phyloP scores from a whole-genome alignment of 92 coral and sea anemone species.

The Epizoanthus stellaris region DNA sequence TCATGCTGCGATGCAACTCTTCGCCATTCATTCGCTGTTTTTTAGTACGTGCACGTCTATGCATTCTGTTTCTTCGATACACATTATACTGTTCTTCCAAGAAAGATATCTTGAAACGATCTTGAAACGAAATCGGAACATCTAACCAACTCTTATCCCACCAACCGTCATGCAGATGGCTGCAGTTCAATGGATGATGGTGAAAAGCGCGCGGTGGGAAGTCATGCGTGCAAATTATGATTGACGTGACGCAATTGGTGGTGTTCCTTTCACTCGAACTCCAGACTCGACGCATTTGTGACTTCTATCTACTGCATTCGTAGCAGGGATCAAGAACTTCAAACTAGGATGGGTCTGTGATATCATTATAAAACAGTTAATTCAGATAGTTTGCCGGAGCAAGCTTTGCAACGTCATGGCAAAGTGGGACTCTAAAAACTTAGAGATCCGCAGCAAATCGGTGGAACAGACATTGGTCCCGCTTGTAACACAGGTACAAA shows the following conservation, averaged over 20 bases:
- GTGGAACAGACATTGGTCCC: slow-evolving; percentile 98
- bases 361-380: slow-evolving; percentile 17
- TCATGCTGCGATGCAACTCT: not conserved
- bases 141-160: too few species aligned
- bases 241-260: slow-evolving; percentile 63
- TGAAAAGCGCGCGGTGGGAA: slow-evolving; percentile 55
- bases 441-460: slow-evolving; percentile 97
- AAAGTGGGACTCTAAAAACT: slow-evolving; percentile 87
- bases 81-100: too few species aligned
- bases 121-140: too few species aligned
- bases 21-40: too few species aligned
- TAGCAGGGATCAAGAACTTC: not conserved
- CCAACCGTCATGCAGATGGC: too few species aligned
- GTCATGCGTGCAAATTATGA: slow-evolving; percentile 77
- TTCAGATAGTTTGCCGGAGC: slow-evolving; percentile 24
- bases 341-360: slow-evolving; percentile 16
- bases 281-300: slow-evolving; percentile 14
- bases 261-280: slow-evolving; percentile 40
- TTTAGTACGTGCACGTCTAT: too few species aligned
- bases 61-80: too few species aligned
- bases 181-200: slow-evolving; percentile 22
- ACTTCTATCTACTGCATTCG: slow-evolving; percentile 2
- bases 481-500: slow-evolving; percentile 85
- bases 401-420: slow-evolving; percentile 59
- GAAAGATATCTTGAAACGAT: too few species aligned